Base-by-base conservation (phyloP, 2,113 vertebrate genomes). In the Chinchilla lanigera region DNA sequence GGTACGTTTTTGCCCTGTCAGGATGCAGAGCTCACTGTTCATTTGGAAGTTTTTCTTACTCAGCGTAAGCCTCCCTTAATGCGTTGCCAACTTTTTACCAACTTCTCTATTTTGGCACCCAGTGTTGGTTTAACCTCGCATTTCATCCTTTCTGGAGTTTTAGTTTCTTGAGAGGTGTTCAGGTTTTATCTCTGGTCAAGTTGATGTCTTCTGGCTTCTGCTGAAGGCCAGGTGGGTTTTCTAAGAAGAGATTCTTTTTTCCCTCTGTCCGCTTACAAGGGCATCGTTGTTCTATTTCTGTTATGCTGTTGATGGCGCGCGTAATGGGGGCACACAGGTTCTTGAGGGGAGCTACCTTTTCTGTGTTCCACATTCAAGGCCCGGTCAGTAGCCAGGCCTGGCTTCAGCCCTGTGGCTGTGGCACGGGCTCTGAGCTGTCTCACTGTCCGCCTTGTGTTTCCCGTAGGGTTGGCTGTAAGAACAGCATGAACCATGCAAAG, bases 401-500 rank as follows among this genome's bases (percentile, higher is more conserved):
- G 24, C 20, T 56, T 85, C 12, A 56, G 56, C 61, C 90, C 17
- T 73, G 77, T 2, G 1, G 14, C 30, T 22, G 69, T 28, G 38
- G 4, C 19, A 0, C 1, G 81, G 69, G 28, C 56, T 63, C 50
- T 61, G 30, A 24, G 80, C 58, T 24, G 4, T 58, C 47, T 96
- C 93, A 95, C 30, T 54, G 84, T 82, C 5, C 47, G 9, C 47
- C 9, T 98, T 98, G 91, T 65, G 47, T 24, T 90, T 96, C 90
- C n/a, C 86, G 92, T 93, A 99, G 99, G 73, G 99, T 99, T 54
- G 99, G 99, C 87, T 99, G 99, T 97, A 99, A 99, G 98, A 99
- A 99, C 98, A 99, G 99, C 98, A 99, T 99, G 99, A 99, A 99
- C 97, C 99, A 99, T 89, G 98, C 99, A 35, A 99, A 99, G 96